These are phyloP conservation scores for Amphipoea oculea DNA, from an alignment of 2,888 invertebrate genomes.

Conservation along the genomic window DNA sequence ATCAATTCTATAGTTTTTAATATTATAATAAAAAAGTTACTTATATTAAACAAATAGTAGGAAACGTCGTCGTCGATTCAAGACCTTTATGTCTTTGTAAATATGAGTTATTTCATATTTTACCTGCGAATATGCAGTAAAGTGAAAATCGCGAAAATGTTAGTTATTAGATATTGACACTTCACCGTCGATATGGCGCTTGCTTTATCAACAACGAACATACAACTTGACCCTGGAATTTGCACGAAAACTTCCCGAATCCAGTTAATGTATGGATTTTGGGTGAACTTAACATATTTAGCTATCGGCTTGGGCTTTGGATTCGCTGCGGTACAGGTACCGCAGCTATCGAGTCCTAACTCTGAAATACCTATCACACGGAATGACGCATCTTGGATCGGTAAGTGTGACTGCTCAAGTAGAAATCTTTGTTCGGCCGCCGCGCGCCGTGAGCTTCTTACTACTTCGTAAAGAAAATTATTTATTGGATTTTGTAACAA, in stretches of 20 bases:
- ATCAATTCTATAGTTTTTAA: too few relatives aligned
- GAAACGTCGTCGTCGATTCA: too few relatives aligned
- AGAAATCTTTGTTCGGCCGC: not conserved
- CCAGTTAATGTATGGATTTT: constrained; percentile 78
- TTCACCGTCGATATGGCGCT: too few relatives aligned
- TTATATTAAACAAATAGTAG: too few relatives aligned
- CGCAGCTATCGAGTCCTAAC: constrained; percentile 85
- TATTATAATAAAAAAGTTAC: too few relatives aligned
- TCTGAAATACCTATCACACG: constrained; percentile 83
- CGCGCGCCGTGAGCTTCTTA: not conserved
- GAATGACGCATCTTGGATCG: constrained; percentile 91
- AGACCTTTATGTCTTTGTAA: too few relatives aligned
- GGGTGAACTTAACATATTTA: constrained; percentile 89
- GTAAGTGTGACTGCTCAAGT: constrained; percentile 76
- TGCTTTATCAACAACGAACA: rapidly evolving
- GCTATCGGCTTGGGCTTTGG: constrained; percentile 91
- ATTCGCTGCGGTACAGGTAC: constrained; percentile 91
- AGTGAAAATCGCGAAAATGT: too few relatives aligned
- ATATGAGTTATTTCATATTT: too few relatives aligned
- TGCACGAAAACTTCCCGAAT: constrained; percentile 75
- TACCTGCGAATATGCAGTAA: too few relatives aligned
- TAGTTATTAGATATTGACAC: too few relatives aligned
- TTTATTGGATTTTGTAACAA: not conserved
- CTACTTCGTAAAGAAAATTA: not conserved
- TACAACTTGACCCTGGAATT: constrained; percentile 74